Base-by-base conservation (phyloP, 2,888 invertebrate genomes). In the Tineola bisselliella region DNA sequence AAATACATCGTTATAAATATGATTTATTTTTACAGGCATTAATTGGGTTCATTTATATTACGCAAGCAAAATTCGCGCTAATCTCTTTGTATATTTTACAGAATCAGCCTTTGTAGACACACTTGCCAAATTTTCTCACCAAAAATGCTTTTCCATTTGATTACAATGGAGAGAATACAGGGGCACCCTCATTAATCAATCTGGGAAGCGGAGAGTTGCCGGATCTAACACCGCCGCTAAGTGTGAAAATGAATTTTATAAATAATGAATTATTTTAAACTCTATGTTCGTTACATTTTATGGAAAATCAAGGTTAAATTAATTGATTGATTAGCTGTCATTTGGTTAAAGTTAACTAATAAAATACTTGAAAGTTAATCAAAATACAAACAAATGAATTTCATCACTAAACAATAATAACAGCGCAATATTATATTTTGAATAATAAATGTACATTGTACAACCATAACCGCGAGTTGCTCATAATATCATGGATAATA, bases 171-270 rank as follows among this genome's bases (percentile, higher is more conserved):
- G 68, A 68, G 68, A 68, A 68, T 66, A 70, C 67, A 70, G 66
- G 64, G 65, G 64, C 63, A 70, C 67, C 68, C 66, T 72, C 71
- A 73, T 74, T 73, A 71, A 73, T 74, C 73, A 74, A 72, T 72
- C 70, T 68, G 54, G 48, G 48, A 25, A 48, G 48, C 48, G 30
- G 58, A 58, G 4, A 69, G 69, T 70, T 68, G 69, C 68, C 63
- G 62, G 62, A 63, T 68, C 69, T 72, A 68, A 68, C 68, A 69
- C 66, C 67, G 69, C 58, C 25, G 17, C 58, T 58, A 58, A 69
- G 70, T 72, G 71, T 72, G 70, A 69, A 72, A 72, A 72, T 71
- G 69, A 71, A 73, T 73, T 73, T 69, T 71, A 70, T 69, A 71
- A 74, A 71, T 72, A 74, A 73, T 72, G 70, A 70, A 72, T 73